Evolutionary conservation across 2,888 invertebrate genomes (phyloP).

Genomic region (Dynastes grantii): DNA sequence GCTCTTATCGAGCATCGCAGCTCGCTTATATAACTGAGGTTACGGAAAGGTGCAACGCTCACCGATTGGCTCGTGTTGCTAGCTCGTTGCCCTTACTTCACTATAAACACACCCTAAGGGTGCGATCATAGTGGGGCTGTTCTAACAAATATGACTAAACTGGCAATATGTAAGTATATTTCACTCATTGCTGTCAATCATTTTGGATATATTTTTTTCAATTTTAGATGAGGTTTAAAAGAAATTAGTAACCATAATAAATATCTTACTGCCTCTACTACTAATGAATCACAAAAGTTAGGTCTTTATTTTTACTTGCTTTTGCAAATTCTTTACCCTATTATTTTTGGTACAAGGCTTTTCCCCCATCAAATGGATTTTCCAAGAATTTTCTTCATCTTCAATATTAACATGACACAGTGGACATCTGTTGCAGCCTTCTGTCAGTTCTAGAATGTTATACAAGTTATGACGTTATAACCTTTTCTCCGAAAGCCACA

Average conservation of each 20-base stretch:
- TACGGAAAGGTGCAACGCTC: too few relatives aligned
- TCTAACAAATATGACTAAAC: too few relatives aligned
- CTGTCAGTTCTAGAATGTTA: constrained; percentile 70
- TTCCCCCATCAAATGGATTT: constrained; percentile 82
- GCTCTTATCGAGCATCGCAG: too few relatives aligned
- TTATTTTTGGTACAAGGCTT: constrained; percentile 68
- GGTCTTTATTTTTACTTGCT: constrained; percentile 67
- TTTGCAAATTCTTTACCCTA: constrained; percentile 64
- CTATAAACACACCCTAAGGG: too few relatives aligned
- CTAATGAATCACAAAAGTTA: constrained; percentile 16
- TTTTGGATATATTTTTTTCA: constrained; percentile 17
- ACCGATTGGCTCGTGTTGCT: too few relatives aligned
- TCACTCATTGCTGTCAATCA: background rate
- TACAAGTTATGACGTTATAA: too few relatives aligned
- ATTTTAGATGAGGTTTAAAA: background rate
- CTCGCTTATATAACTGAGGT: too few relatives aligned
- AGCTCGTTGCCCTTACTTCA: too few relatives aligned
- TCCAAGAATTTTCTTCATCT: constrained; percentile 87
- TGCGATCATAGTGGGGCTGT: too few relatives aligned
- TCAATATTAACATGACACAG: constrained; percentile 87
- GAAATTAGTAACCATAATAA: background rate
- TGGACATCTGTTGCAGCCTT: constrained; percentile 87
- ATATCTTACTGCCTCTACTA: background rate
- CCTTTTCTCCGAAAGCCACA: too few relatives aligned
- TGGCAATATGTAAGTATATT: too few relatives aligned